Evolutionary conservation across 2,888 invertebrate genomes (phyloP).

Genomic region (Melitaea athalia): DNA sequence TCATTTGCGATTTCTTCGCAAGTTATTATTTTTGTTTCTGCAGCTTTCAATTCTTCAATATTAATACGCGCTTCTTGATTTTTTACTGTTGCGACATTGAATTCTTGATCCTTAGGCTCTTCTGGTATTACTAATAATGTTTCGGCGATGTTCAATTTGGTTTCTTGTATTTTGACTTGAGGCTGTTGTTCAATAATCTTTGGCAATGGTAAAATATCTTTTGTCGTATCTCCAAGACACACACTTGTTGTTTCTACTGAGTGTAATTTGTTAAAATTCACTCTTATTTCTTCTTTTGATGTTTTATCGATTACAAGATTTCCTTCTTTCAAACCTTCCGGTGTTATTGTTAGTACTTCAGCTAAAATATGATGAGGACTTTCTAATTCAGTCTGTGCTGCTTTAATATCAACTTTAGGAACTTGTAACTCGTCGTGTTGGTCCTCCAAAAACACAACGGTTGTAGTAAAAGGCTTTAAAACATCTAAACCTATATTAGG

Average conservation of each 20-base stretch:
- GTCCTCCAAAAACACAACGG: background rate
- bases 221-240: conserved; percentile 4
- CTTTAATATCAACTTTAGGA: conserved; percentile 24
- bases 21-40: conserved; percentile 23
- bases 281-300: conserved; percentile 3
- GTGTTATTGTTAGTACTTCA: conserved; percentile 5
- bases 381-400: conserved; percentile 15
- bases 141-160: conserved; percentile 22
- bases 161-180: conserved; percentile 16
- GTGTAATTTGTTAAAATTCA: conserved; percentile 5
- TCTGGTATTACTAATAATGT: conserved; percentile 13
- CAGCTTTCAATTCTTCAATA: conserved; percentile 34
- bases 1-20: conserved; percentile 15
- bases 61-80: conserved; percentile 25
- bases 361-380: conserved; percentile 8
- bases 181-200: conserved; percentile 12
- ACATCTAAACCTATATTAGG: background rate
- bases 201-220: conserved; percentile 8
- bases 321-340: conserved; percentile 10
- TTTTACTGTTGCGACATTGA: conserved; percentile 21
- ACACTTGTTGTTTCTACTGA: conserved; percentile 1
- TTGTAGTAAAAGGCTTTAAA: background rate
- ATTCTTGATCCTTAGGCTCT: conserved; percentile 28
- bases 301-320: background rate
- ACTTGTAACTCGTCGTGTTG: conserved; percentile 30